Conservation (phyloP, 2,888 invertebrate species). For the Maniola hyperantus region DNA sequence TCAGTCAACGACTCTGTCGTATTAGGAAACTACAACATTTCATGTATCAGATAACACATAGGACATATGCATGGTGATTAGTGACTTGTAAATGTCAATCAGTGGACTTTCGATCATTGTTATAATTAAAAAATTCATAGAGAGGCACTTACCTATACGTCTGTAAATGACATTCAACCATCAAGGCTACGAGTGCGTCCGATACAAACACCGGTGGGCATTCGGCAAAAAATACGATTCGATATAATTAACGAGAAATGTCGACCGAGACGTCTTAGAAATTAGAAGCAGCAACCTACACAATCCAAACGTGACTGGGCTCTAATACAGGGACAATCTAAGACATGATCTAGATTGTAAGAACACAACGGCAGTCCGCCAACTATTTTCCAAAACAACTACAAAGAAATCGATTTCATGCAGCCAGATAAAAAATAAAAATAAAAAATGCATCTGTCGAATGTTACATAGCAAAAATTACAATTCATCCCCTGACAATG, state of each 20-base stretch:
- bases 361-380: slow-evolving; percentile 69
- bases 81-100: slow-evolving; percentile 68
- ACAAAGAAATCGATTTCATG: slow-evolving; percentile 75
- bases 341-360: slow-evolving; percentile 78
- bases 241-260: slow-evolving; percentile 73
- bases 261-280: slow-evolving; percentile 64
- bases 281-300: slow-evolving; percentile 66
- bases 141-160: slow-evolving; percentile 50
- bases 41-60: slow-evolving; percentile 71
- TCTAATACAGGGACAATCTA: slow-evolving; percentile 72
- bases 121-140: slow-evolving; percentile 50
- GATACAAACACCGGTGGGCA: slow-evolving; percentile 46
- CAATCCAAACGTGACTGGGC: slow-evolving; percentile 73
- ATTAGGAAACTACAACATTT: slow-evolving; percentile 62
- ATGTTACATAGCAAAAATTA: slow-evolving; percentile 62
- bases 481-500: slow-evolving; percentile 79
- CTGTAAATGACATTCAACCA: slow-evolving; percentile 50
- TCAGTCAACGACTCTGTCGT: slow-evolving; percentile 64
- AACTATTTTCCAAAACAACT: slow-evolving; percentile 68
- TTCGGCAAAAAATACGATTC: slow-evolving; percentile 57
- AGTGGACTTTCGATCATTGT: slow-evolving; percentile 56
- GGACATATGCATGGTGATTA: slow-evolving; percentile 65
- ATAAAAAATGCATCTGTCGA: slow-evolving; percentile 66
- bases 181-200: slow-evolving; percentile 55
- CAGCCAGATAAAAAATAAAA: slow-evolving; percentile 59